phyloP scores from a whole-genome alignment of 2,113 vertebrate species.

The Candoia aspera region DNA sequence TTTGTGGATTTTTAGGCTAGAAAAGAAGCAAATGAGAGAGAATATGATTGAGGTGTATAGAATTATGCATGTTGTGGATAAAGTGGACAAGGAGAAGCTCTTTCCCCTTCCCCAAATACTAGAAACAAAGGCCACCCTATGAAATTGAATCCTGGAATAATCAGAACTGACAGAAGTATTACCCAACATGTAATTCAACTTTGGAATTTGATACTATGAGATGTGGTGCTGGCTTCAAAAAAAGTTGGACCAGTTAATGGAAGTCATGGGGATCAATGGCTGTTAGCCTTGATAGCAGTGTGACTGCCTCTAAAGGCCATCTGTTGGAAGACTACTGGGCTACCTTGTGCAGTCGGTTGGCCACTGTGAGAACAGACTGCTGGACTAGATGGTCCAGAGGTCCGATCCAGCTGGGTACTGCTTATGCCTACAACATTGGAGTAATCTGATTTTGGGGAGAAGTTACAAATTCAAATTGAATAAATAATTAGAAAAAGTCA shows the following conservation, averaged over 20 bases:
- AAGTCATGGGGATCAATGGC: neutral
- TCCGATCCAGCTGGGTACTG: neutral
- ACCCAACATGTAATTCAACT: neutral
- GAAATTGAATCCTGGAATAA: neutral
- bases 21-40: neutral
- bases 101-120: neutral
- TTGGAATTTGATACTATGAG: neutral
- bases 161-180: neutral
- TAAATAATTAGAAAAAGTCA: neutral
- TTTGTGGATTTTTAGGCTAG: neutral
- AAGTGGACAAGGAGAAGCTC: neutral
- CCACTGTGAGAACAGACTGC: neutral
- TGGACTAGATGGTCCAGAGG: neutral
- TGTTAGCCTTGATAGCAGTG: neutral
- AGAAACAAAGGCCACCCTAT: neutral
- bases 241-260: neutral
- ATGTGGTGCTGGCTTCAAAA: neutral
- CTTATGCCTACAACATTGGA: neutral
- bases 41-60: neutral
- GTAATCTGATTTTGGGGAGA: neutral
- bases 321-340: no score
- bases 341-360: neutral
- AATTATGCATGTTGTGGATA: neutral
- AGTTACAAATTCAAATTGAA: neutral
- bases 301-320: no score